These are phyloP conservation scores for Chascanopsetta lugubris DNA, from an alignment of 2,113 vertebrate genomes.

Conservation along the genomic window DNA sequence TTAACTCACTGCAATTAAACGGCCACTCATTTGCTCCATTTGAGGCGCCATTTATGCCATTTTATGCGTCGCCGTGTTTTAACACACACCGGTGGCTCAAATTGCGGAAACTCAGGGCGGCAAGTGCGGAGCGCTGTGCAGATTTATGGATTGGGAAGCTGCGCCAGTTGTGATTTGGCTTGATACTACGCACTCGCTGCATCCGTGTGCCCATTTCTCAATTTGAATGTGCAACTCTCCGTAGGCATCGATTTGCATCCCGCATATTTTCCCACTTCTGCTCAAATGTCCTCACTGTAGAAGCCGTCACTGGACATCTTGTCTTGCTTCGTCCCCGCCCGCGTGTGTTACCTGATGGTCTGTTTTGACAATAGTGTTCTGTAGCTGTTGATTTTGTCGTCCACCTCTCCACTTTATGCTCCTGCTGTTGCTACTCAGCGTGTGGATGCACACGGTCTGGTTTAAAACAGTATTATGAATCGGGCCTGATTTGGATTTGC, in stretches of 20 bases:
- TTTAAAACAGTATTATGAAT: no score
- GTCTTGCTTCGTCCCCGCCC: not conserved
- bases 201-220: not conserved
- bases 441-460: not conserved
- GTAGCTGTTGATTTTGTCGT: not conserved
- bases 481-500: no score
- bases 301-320: not conserved
- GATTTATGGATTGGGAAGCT: no score
- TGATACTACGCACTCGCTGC: no score
- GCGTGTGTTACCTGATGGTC: not conserved
- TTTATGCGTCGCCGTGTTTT: constrained; percentile 50
- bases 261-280: not conserved
- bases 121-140: not conserved
- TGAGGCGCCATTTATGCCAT: constrained; percentile 55
- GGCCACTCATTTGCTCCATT: constrained; percentile 64
- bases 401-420: not conserved
- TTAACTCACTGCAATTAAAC: constrained; percentile 72
- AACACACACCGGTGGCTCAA: constrained; percentile 19
- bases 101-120: not conserved
- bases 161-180: no score
- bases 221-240: constrained; percentile 2
- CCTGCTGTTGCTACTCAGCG: not conserved
- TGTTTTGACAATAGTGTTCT: not conserved
- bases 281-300: constrained; percentile 5
- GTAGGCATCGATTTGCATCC: constrained; percentile 1